phyloP scores from a whole-genome alignment of 2,113 vertebrate species.

The Paradoxurus hermaphroditus region DNA sequence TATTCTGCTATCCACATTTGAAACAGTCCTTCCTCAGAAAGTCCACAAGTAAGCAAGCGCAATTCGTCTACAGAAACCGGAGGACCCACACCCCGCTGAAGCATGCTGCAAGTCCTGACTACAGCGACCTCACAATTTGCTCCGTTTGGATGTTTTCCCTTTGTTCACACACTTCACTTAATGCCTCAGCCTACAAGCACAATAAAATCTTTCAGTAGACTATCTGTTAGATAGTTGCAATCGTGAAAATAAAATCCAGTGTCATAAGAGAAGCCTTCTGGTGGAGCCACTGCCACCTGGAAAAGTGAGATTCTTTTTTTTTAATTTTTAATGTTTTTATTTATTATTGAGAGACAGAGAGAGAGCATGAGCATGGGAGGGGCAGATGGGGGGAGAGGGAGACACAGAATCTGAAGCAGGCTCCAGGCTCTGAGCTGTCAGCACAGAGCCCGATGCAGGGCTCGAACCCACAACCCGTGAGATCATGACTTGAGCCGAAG shows the following conservation, averaged over 20 bases:
- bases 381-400: no score
- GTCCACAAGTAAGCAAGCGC: neutral
- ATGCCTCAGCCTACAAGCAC: neutral
- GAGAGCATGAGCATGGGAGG: no score
- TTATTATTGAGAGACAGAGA: no score
- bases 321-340: no score
- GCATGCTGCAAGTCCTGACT: neutral
- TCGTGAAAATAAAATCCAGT: conserved; percentile 31
- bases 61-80: neutral
- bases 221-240: neutral
- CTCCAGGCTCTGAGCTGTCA: no score
- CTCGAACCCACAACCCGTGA: no score
- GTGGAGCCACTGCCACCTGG: neutral
- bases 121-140: neutral
- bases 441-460: no score
- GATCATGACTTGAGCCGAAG: no score
- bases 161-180: neutral
- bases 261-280: neutral
- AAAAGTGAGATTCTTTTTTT: no score
- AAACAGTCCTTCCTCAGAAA: conserved; percentile 24
- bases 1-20: neutral
- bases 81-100: neutral
- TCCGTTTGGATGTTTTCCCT: neutral
- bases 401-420: no score
- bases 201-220: neutral